Percentiles rank a stretch among this genome's conserved stretches.
These are phyloP conservation scores for Leptogaster cylindrica DNA, from an alignment of 2,888 invertebrate genomes.

Conservation along the genomic window DNA sequence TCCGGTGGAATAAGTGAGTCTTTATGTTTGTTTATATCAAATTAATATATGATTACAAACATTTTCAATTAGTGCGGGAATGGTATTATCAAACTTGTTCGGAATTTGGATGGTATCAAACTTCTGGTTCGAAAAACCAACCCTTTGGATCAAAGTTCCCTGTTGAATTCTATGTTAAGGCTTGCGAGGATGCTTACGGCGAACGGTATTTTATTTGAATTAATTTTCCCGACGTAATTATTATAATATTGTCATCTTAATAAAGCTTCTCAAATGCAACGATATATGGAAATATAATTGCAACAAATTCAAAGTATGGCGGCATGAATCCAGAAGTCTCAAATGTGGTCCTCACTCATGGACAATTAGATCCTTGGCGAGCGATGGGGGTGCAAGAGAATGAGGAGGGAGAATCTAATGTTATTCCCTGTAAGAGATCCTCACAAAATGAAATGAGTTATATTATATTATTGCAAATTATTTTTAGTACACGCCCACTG, in stretches of 20 bases:
- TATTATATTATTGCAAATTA: not conserved
- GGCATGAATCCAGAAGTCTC: slow-evolving; percentile 61
- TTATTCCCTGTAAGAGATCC: slow-evolving; percentile 53
- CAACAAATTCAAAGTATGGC: slow-evolving; percentile 64
- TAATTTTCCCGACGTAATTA: no score
- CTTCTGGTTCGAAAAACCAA: slow-evolving; percentile 67
- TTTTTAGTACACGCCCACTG: slow-evolving; percentile 56
- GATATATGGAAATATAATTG: slow-evolving; percentile 48
- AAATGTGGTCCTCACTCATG: slow-evolving; percentile 65
- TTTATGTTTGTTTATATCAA: no score
- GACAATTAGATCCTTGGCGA: slow-evolving; percentile 67
- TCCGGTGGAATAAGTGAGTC: no score
- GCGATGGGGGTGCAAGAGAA: slow-evolving; percentile 62
- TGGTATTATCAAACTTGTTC: slow-evolving; percentile 88
- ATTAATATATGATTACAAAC: no score
- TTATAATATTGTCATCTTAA: not conserved
- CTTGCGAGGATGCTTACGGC: slow-evolving; percentile 56
- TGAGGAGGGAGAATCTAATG: slow-evolving; percentile 7
- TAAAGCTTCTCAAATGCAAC: slow-evolving; percentile 1
- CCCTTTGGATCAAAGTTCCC: slow-evolving; percentile 64
- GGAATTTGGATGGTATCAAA: slow-evolving; percentile 85
- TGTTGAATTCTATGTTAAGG: slow-evolving; percentile 51
- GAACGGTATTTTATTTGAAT: not conserved
- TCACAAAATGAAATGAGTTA: not conserved
- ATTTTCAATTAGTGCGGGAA: slow-evolving; percentile 74